Base-by-base conservation (phyloP, 2,888 invertebrate species). In the Pandemis corylana region DNA sequence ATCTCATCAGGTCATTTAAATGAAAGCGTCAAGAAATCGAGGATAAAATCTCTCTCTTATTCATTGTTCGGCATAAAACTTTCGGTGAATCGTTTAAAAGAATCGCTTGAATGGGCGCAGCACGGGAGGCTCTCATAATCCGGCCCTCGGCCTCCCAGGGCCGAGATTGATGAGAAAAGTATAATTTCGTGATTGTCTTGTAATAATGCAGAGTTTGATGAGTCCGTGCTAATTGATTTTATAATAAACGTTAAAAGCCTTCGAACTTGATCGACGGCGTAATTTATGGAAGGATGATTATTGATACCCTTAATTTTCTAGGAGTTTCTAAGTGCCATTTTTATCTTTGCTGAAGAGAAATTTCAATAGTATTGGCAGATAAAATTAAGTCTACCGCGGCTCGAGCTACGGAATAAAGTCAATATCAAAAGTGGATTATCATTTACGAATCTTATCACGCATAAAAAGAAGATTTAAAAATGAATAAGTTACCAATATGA, bases 101-200 rank as follows among this genome's bases (percentile, higher is more conserved):
- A 67, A 67, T 71, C 70, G 49, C 53, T 67, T 64, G 67, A 68
- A 59, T 20, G 56, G 59, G 15, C 49, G 36, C 65, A 56, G 20
- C 36, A 62, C 28, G n/a, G 44, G 28, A 44, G 63, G 56, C 46
- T 49, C 59, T 69, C 64, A 68, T 68, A 69, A 69, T 73, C 64
- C 62, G 62, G 62, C 67, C n/a, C 62, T 72, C 66, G n/a, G n/a
- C 15, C 64, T 62, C 10, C 12, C 63, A 51, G 46, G 56, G 63
- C 56, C 72, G 76, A 81, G 83, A 83, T 83, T 81, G 82, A 82
- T 83, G 78, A 76, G 72, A 36, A 74, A 73, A 78, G 78, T 80
- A 81, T 80, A 78, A 81, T 81, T 79, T 77, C 68, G 77, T 77
- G 78, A 80, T 82, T 79, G 78, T 62, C 77, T 74, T 76, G 68